phyloP scores from a whole-genome alignment of 2,797 vertebrate genomes.

The Sebastiscus albofasciatus region DNA sequence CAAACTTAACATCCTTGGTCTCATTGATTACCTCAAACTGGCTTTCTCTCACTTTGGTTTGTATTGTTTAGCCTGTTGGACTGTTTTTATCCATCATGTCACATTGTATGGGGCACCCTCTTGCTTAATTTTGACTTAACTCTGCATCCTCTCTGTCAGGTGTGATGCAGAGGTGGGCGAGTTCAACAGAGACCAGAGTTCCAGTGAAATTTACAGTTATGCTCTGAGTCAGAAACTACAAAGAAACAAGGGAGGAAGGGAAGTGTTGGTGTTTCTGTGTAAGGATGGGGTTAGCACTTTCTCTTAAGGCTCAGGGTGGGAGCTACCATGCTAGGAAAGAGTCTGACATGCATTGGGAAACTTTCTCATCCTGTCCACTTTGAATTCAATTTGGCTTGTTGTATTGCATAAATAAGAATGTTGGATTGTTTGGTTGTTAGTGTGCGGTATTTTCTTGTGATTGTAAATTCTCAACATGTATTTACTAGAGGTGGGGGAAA shows the following conservation, averaged over 20 bases:
- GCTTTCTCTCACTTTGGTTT: not conserved
- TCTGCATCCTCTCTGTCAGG: not conserved
- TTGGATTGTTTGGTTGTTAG: not conserved
- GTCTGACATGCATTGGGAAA: not conserved
- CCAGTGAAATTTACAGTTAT: not conserved
- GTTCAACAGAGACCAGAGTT: not conserved
- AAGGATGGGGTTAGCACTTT: slow-evolving; percentile 25
- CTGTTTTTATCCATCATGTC: not conserved
- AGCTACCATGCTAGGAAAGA: not conserved
- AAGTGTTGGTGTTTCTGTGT: not conserved
- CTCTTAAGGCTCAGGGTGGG: not conserved
- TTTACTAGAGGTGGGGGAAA: not conserved
- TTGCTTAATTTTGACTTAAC: not conserved
- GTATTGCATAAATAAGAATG: not conserved
- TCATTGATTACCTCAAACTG: not conserved
- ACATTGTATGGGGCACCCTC: not conserved
- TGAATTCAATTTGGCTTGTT: not conserved
- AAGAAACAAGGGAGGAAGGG: not conserved
- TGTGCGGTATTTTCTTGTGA: not conserved
- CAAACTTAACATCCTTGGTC: not conserved
- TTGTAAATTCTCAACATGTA: not conserved
- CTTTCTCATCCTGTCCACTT: not conserved
- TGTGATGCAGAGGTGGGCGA: not conserved
- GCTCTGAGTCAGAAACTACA: not conserved
- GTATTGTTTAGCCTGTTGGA: not conserved